Percentiles rank a stretch among this genome's conserved stretches.
Evolutionary conservation across 1,140 invertebrate genomes (phyloP).

Genomic region (Musca vetustissima): DNA sequence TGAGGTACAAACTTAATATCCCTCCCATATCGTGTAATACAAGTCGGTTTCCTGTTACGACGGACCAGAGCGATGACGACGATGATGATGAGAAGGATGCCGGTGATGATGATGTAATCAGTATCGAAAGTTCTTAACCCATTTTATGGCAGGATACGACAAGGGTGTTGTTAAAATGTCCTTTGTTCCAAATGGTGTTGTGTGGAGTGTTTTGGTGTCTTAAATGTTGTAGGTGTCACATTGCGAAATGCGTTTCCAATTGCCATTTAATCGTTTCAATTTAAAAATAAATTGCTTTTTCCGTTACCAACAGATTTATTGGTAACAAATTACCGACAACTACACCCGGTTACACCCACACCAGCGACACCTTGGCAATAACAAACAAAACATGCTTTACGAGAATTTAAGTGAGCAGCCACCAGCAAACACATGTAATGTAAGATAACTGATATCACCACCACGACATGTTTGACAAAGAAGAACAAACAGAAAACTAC

Average conservation of each 20-base stretch:
- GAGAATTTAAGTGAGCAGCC: no score
- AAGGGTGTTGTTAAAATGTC: background rate
- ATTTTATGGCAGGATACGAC: slow-evolving; percentile 1
- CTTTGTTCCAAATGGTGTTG: background rate
- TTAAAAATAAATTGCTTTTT: slow-evolving; percentile 55
- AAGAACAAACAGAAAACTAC: no score
- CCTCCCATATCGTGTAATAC: background rate
- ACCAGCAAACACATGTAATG: no score
- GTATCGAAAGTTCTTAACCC: background rate
- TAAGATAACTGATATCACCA: no score
- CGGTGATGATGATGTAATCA: slow-evolving; percentile 49
- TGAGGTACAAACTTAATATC: background rate
- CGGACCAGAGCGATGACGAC: no score
- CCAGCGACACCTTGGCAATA: no score
- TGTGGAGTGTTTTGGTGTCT: background rate
- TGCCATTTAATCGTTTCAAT: slow-evolving; percentile 57
- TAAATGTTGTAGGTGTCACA: slow-evolving; percentile 22
- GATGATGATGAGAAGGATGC: background rate
- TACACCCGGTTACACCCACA: no score
- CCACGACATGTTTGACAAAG: no score
- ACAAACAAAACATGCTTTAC: no score
- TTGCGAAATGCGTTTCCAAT: slow-evolving; percentile 32
- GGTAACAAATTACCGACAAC: slow-evolving; percentile 2
- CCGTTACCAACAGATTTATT: slow-evolving; percentile 2
- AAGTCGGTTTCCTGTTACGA: background rate